Evolutionary conservation across 2,797 vertebrate species (phyloP), one percentile per base, ranked within the genome.

Genomic region (Poecilia velifera): DNA sequence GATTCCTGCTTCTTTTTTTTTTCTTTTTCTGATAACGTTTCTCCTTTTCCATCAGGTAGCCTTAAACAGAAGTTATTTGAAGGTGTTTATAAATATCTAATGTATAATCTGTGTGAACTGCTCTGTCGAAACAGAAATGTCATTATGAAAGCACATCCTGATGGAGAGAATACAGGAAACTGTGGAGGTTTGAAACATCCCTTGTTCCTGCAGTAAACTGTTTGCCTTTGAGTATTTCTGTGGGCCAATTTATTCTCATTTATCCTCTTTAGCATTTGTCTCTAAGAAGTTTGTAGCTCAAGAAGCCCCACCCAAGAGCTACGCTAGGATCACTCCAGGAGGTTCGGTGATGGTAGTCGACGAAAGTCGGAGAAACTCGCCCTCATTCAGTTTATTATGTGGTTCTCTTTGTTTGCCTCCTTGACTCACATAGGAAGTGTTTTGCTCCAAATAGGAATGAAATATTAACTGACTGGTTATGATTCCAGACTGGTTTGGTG

Each of bases 91-190:
- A 88, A 86, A 84, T 90, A 89, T 82, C 43, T 92, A 81, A 82
- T 92, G 89, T 92, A 92, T 76, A 93, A 91, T 92, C 76, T 86
- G 82, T 92, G 79, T 91, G 87, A 91, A 89, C 87, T 85, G 84
- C 81, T 92, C 85, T 83, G 84, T 90, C 82, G 76, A 83, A 86
- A 87, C 88, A 87, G 87, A 89, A 75, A 79, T 87, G 78, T 87
- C 41, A 34, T 82, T 88, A 85, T 87, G 78, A 88, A 88, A 87
- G 86, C 85, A 80, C 86, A 83, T 87, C 80, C 68, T 84, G 18
- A 83, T 72, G 4, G 39, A 43, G 10, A 79, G 73, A 84, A 81
- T 77, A 85, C 89, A 82, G 81, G 72, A 25, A 20, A 25, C 66
- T 41, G 39, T 84, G 49, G 49, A 62, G 10, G 72, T 80, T 81